Base-by-base conservation (phyloP, 2,888 invertebrate species). In the Hermaeophaga mercurialis region DNA sequence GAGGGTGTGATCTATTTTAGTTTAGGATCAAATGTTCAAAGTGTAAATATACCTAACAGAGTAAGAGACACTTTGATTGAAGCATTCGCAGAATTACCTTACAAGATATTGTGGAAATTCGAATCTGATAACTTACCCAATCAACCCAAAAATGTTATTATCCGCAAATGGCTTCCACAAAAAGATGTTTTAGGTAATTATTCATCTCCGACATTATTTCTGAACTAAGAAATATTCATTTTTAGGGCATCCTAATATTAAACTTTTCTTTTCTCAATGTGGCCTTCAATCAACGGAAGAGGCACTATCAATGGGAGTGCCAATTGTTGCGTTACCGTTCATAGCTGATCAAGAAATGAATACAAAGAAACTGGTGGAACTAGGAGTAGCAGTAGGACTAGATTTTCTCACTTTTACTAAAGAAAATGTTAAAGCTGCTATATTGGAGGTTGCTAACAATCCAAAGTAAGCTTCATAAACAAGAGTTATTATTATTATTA, bases 141-240 rank as follows among this genome's bases (percentile, higher is more conserved):
- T 26, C 68, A 75, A 64, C 75, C 78, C 4, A 58, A 69, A 26
- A 78, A 78, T 65, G 73, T 81, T 1, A 70, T 75, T 54, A 70
- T 76, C 9, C 66, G 62, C 17, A 78, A 78, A 60, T 81, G 80
- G 81, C 65, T 80, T 14, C 80, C 80, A 0, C 81, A 81, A 64
- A 75, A 78, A 57, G 79, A 78, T 58, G 66, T 80, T 47, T 66
- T 80, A 53, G 77, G 79, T 78, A 71, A 53, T n/a, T n/a, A n/a
- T n/a, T n/a, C n/a, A n/a, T n/a, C n/a, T n/a, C n/a, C n/a, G n/a
- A n/a, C 11, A 5, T 5, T 15, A 19, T n/a, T n/a, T n/a, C n/a
- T n/a, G n/a, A n/a, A n/a, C n/a, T n/a, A n/a, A n/a, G n/a, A n/a
- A n/a, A n/a, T n/a, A n/a, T n/a, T n/a, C n/a, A n/a, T 22, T 58